Evolutionary conservation across 2,888 invertebrate species (phyloP), one percentile per base, ranked within the genome.

Genomic region (Ditylenchus weischeri): DNA sequence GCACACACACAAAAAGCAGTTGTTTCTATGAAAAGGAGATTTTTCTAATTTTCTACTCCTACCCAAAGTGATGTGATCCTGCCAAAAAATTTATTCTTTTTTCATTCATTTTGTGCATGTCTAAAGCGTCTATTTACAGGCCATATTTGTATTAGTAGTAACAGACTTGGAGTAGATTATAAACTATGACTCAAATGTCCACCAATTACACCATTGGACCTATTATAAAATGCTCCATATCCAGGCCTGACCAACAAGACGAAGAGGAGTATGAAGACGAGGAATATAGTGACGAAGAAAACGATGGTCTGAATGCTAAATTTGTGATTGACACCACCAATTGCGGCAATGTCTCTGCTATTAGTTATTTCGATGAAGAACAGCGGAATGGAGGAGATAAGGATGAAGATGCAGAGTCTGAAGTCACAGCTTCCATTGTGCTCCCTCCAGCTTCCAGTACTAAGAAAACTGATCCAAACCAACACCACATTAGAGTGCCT

Each of bases 271-370:
- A 35, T 21, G 59, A 59, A 19, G 38, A 59, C 35, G 59, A 59
- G 59, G 19, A 59, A 11, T 21, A 59, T 13, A 36, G 35, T 11
- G 59, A 59, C 13, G 21, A 35, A 13, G 59, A 59, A 29, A 21
- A 59, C 43, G 59, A 59, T 35, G 35, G 38, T 19, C 19, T 35
- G 2, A 36, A 36, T 23, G 59, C 19, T 21, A 35, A 38, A 13
- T 59, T 58, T 29, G 35, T 59, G 8, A 59, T 59, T 18, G 59
- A 35, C 59, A 59, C 59, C 35, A 59, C 29, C 29, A 23, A 59
- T 35, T 59, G 59, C 23, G 59, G 59, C 11, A 59, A 59, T 35
- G 59, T 59, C 11, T 10, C 59, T 38, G 59, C 23, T 7, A 59
- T 59, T 10, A 59, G 59, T 18, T 59, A 59, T 35, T 21, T 59